Conservation (phyloP, 2,888 invertebrate species). For the Nephrotoma guestfalica region DNA sequence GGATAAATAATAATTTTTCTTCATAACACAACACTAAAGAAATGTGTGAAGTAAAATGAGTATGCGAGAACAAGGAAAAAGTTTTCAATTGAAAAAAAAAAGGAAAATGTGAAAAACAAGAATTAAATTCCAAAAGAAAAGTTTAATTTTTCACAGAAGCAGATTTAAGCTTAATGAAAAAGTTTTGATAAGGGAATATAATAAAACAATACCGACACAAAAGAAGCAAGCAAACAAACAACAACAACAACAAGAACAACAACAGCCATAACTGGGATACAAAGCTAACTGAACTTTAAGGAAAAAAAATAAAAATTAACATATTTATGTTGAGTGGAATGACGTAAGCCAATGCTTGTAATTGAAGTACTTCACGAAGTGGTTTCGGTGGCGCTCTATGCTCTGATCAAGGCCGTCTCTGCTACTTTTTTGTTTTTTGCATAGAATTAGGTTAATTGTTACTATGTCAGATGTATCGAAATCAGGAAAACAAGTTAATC, state of each 20-base stretch:
- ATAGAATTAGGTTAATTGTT: too few species aligned
- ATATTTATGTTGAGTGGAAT: background rate
- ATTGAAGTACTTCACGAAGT: too few species aligned
- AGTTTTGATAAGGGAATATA: background rate
- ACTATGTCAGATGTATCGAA: too few species aligned
- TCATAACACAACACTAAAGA: background rate
- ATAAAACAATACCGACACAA: background rate
- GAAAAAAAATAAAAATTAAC: background rate
- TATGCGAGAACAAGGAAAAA: background rate
- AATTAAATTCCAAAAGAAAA: background rate
- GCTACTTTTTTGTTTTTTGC: too few species aligned
- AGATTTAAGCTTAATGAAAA: background rate
- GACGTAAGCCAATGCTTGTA: too few species aligned
- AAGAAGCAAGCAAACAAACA: background rate
- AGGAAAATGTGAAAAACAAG: background rate
- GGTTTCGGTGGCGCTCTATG: too few species aligned
- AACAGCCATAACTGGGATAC: background rate
- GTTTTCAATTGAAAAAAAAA: background rate
- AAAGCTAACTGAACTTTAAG: background rate
- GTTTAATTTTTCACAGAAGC: background rate
- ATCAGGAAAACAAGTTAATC: too few species aligned
- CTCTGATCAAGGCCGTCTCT: too few species aligned
- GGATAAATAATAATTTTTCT: background rate
- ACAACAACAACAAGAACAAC: background rate
- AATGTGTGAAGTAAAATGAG: background rate